These are phyloP conservation scores for Heliconius hewitsoni DNA, from an alignment of 1,140 invertebrate genomes.

Conservation along the genomic window DNA sequence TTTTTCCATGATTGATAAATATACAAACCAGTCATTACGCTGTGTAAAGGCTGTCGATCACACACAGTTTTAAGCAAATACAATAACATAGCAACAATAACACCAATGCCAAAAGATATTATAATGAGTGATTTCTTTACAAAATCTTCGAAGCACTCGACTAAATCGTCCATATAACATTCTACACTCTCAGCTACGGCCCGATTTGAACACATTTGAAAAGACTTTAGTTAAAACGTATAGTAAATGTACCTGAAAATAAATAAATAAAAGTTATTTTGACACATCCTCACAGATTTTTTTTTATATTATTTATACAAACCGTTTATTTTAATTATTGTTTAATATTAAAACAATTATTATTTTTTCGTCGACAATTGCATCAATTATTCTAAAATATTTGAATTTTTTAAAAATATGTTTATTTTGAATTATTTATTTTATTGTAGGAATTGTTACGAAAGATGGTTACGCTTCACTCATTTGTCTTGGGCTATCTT, in stretches of 20 bases:
- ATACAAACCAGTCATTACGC: conserved; percentile 14
- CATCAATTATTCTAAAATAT: no score
- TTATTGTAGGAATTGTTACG: no score
- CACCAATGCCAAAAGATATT: conserved; percentile 49
- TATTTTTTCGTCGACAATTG: no score
- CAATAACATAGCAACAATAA: conserved; percentile 46
- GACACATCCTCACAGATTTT: not conserved
- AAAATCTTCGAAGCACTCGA: conserved; percentile 58
- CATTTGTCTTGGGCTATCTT: no score
- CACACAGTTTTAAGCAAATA: conserved; percentile 49
- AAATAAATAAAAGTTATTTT: conserved; percentile 26
- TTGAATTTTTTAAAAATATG: no score
- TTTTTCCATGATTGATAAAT: no score
- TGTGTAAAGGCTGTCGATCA: conserved; percentile 35
- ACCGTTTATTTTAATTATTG: no score
- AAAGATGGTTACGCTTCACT: no score
- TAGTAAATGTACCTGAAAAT: conserved; percentile 67
- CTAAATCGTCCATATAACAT: conserved; percentile 60
- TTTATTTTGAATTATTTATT: no score
- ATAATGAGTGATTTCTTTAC: conserved; percentile 56
- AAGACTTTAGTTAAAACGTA: conserved; percentile 52
- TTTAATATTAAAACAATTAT: no score
- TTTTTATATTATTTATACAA: not conserved
- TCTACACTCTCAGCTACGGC: conserved; percentile 49
- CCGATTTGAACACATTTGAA: conserved; percentile 52